Evolutionary conservation across 2,888 invertebrate species (phyloP), one percentile per base, ranked within the genome.

Genomic region (Morinoia aosen): DNA sequence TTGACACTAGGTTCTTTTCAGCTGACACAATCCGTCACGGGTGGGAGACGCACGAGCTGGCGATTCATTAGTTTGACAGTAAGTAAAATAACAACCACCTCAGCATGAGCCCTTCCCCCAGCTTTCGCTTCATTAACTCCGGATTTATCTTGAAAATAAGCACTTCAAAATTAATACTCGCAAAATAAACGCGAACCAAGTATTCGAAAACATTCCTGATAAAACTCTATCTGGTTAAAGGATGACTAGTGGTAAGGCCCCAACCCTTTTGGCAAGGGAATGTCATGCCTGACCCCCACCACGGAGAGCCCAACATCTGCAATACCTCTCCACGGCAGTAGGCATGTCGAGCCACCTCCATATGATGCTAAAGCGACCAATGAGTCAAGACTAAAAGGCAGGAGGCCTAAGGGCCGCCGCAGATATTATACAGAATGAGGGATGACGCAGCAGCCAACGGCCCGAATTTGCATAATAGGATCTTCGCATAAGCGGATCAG

Each of bases 21-120:
- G 76, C 76, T 76, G 76, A 76, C 76, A 76, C 76, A 76, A 76
- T 76, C 76, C 76, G 76, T 76, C 76, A 76, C 76, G 76, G 76
- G 33, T 76, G 76, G 19, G 76, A 19, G 76, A 76, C 76, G 76
- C 76, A 76, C 76, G 76, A 25, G 19, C 76, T 25, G 76, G 33
- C 33, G 25, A 76, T 76, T 16, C 76, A 76, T 76, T 33, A 76
- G 8, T 16, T 33, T 33, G 25, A 33, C 76, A 76, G 76, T 76
- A 33, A 8, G 25, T 76, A 76, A 76, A 76, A 76, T 76, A 25
- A 19, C 25, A 76, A 33, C 76, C 25, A 19, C 19, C 76, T 76
- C 76, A 33, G 16, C 25, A 33, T 16, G 61, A 61, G 25, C 8
- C 25, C 25, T 25, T 33, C 2, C 25, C 33, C 25, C 19, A 76